phyloP scores from a whole-genome alignment of 2,888 invertebrate species.

The Cancer borealis region DNA sequence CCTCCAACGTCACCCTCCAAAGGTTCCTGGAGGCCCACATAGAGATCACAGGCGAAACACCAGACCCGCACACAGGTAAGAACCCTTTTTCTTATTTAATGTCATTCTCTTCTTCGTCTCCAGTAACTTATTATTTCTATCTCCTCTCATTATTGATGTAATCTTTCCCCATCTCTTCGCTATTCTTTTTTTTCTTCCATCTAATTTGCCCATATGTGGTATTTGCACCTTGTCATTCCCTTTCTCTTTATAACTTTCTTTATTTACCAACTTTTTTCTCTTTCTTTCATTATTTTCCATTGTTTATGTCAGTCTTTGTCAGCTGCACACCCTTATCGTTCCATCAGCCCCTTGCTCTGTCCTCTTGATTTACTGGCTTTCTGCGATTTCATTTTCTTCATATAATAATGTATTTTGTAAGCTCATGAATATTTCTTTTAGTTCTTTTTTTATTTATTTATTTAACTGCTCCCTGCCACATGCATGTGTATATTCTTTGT shows the following conservation, averaged over 20 bases:
- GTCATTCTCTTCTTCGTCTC: neutral
- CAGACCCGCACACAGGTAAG: slow-evolving; percentile 82
- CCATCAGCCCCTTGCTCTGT: too few relatives aligned
- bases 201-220: too few relatives aligned
- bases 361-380: too few relatives aligned
- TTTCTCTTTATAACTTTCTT: slow-evolving; percentile 85
- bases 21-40: slow-evolving; percentile 96
- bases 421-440: too few relatives aligned
- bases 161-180: neutral
- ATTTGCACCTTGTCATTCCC: neutral
- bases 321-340: neutral
- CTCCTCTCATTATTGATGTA: neutral
- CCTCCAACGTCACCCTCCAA: slow-evolving; percentile 96
- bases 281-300: neutral
- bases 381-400: too few relatives aligned
- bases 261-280: neutral
- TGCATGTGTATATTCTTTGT: neutral
- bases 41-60: slow-evolving; percentile 84
- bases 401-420: too few relatives aligned
- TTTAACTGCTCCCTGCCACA: too few relatives aligned
- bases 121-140: neutral
- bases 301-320: neutral
- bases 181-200: too few relatives aligned
- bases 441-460: too few relatives aligned
- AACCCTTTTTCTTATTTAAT: neutral